A percentile compares a stretch with the other conserved stretches of the same genome.
Conservation (phyloP, 2,113 vertebrate species). For the Globicephala melas region DNA sequence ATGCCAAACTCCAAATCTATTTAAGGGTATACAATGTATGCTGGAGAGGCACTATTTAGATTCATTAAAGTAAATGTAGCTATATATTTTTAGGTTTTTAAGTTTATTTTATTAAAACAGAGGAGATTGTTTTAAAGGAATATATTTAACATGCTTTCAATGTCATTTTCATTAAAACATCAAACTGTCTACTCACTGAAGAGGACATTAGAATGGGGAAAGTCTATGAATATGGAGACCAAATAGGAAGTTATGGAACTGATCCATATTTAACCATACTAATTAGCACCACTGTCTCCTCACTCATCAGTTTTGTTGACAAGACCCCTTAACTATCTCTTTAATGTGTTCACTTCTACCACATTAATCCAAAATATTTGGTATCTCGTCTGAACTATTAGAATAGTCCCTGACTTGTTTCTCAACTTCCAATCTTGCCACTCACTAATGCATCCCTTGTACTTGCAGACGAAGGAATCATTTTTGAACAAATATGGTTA, state of each 20-base stretch:
- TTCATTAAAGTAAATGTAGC: not conserved
- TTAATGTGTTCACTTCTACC: not conserved
- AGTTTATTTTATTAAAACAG: not conserved
- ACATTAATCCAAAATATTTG: not conserved
- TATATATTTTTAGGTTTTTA: not conserved
- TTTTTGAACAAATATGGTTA: not conserved
- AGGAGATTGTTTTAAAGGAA: not conserved
- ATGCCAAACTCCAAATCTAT: not conserved
- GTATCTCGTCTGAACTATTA: not conserved
- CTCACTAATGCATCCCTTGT: not conserved
- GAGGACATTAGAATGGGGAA: not conserved
- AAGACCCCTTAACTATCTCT: not conserved
- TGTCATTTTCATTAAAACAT: not conserved
- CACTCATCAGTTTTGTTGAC: not conserved
- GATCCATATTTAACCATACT: not conserved
- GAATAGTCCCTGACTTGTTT: not conserved
- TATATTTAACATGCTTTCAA: not conserved
- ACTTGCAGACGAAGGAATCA: not conserved
- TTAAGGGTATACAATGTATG: not conserved
- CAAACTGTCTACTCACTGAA: not conserved
- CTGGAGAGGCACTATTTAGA: not conserved
- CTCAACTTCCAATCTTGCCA: not conserved
- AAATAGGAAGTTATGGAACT: not conserved
- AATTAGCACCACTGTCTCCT: not conserved
- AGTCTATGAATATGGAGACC: not conserved